A percentile compares a stretch with the other conserved stretches of the same genome.
phyloP scores from a whole-genome alignment of 1,140 invertebrate species.

The Meteorus sp. region DNA sequence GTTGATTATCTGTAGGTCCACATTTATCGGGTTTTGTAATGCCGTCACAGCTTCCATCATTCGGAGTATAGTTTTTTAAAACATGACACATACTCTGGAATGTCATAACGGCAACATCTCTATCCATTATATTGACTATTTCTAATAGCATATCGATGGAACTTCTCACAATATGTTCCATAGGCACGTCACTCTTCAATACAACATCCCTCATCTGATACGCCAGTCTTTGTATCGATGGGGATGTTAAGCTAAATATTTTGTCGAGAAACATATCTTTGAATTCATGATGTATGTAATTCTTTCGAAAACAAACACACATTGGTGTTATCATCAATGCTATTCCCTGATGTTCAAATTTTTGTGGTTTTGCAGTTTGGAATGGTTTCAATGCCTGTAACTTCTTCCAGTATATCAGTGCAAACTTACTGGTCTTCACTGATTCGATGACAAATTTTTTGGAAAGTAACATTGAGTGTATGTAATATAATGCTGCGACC shows the following conservation, averaged over 20 bases:
- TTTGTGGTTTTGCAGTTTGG: slow-evolving; percentile 34
- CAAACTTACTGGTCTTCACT: slow-evolving; percentile 44
- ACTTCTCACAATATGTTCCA: slow-evolving; percentile 54
- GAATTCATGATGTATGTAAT: slow-evolving; percentile 53
- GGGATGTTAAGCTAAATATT: slow-evolving; percentile 64
- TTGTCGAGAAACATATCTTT: slow-evolving; percentile 67
- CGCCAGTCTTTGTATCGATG: slow-evolving; percentile 64
- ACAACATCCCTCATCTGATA: slow-evolving; percentile 63
- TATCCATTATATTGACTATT: slow-evolving; percentile 64
- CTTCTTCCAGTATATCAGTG: slow-evolving; percentile 51
- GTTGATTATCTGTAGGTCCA: slow-evolving; percentile 22
- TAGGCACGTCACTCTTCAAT: slow-evolving; percentile 40
- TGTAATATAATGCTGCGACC: slow-evolving; percentile 40
- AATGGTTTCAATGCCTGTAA: slow-evolving; percentile 39
- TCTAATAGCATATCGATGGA: slow-evolving; percentile 58
- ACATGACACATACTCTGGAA: slow-evolving; percentile 72
- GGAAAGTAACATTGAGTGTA: slow-evolving; percentile 43
- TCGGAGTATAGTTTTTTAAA: slow-evolving; percentile 63
- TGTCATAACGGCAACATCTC: slow-evolving; percentile 69
- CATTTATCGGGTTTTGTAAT: slow-evolving; percentile 24
- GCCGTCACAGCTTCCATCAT: slow-evolving; percentile 19
- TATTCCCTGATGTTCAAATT: slow-evolving; percentile 60
- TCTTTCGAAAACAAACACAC: slow-evolving; percentile 51
- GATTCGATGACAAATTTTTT: slow-evolving; percentile 50
- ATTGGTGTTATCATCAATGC: slow-evolving; percentile 64